Conservation (phyloP, 1,140 invertebrate genomes). For the Thaumetopoea pityocampa region DNA sequence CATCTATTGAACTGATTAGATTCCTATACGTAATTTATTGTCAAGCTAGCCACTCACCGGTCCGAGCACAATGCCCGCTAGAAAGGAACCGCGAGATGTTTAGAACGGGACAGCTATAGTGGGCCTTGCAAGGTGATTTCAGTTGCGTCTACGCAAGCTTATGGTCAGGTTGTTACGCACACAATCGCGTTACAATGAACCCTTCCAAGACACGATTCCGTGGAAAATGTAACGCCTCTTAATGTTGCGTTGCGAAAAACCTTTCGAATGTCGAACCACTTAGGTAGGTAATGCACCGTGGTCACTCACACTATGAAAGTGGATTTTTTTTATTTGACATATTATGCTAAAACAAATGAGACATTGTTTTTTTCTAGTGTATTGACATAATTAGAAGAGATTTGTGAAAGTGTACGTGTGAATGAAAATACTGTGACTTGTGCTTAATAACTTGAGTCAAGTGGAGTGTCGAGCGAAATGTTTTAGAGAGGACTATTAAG, state of each 20-base stretch:
- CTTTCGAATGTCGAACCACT: constrained; percentile 6
- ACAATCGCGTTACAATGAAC: constrained; percentile 38
- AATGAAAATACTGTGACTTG: constrained; percentile 17
- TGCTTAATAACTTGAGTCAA: constrained; percentile 17
- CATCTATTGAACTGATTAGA: constrained; percentile 74
- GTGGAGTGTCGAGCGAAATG: constrained; percentile 10
- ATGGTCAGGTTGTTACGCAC: constrained; percentile 62
- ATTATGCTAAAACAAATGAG: constrained; percentile 4
- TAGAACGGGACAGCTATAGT: constrained; percentile 52
- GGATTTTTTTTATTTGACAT: no score
- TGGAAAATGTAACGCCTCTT: constrained; percentile 25
- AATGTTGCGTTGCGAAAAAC: constrained; percentile 17
- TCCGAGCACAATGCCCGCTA: constrained; percentile 65
- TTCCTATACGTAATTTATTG: constrained; percentile 73
- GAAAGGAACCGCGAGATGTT: constrained; percentile 39
- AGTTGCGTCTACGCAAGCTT: constrained; percentile 67
- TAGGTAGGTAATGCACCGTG: constrained; percentile 11
- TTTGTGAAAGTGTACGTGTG: constrained; percentile 14
- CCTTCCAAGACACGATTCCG: constrained; percentile 41
- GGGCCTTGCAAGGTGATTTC: constrained; percentile 74
- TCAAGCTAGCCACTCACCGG: constrained; percentile 44
- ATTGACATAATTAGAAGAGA: constrained; percentile 12
- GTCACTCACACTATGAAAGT: constrained; percentile 5
- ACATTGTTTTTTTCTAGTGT: constrained; percentile 13
- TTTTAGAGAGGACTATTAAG: constrained; percentile 14